A percentile compares a stretch with the other conserved stretches of the same genome.
phyloP scores from a whole-genome alignment of 2,797 vertebrate species.

The Typhlichthys subterraneus region DNA sequence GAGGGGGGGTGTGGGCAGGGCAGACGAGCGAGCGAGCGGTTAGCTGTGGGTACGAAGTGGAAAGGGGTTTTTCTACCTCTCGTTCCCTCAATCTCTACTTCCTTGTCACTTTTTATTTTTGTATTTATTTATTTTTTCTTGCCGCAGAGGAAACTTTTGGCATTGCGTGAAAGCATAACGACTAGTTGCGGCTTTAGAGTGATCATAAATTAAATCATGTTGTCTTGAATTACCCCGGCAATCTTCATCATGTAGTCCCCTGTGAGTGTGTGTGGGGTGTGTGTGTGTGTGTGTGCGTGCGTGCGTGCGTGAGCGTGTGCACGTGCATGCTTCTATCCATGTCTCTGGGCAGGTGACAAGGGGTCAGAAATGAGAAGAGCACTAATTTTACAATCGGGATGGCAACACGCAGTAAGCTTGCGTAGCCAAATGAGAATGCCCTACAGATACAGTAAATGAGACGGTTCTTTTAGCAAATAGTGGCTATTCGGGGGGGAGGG shows the following conservation, averaged over 20 bases:
- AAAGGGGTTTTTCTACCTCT: slow-evolving; percentile 58
- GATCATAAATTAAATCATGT: slow-evolving; percentile 97
- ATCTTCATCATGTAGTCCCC: slow-evolving; percentile 89
- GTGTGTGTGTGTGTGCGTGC: slow-evolving; percentile 23
- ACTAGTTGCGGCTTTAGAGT: slow-evolving; percentile 89
- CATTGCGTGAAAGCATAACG: slow-evolving; percentile 93
- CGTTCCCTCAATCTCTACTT: slow-evolving; percentile 78
- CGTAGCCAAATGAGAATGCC: slow-evolving; percentile 43
- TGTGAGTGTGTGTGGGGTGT: slow-evolving; percentile 73
- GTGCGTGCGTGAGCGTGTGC: neutral
- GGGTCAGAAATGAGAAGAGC: no score
- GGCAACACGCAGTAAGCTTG: slow-evolving; percentile 8
- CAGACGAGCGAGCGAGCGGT: slow-evolving; percentile 54
- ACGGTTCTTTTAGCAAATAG: slow-evolving; percentile 52
- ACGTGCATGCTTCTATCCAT: slow-evolving; percentile 5
- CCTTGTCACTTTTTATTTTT: slow-evolving; percentile 79
- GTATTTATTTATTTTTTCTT: slow-evolving; percentile 8
- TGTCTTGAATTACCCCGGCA: slow-evolving; percentile 90
- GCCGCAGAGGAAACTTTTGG: slow-evolving; percentile 82
- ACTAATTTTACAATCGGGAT: no score
- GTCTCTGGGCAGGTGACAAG: slow-evolving; percentile 33
- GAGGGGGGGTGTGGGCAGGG: slow-evolving; percentile 56
- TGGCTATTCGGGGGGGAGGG: slow-evolving; percentile 63
- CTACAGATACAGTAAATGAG: slow-evolving; percentile 51
- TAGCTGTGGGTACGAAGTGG: slow-evolving; percentile 48